Evolutionary conservation across 92 coral and sea anemone species (phyloP), one percentile per base, ranked within the genome.

Genomic region (Muricea muricata): DNA sequence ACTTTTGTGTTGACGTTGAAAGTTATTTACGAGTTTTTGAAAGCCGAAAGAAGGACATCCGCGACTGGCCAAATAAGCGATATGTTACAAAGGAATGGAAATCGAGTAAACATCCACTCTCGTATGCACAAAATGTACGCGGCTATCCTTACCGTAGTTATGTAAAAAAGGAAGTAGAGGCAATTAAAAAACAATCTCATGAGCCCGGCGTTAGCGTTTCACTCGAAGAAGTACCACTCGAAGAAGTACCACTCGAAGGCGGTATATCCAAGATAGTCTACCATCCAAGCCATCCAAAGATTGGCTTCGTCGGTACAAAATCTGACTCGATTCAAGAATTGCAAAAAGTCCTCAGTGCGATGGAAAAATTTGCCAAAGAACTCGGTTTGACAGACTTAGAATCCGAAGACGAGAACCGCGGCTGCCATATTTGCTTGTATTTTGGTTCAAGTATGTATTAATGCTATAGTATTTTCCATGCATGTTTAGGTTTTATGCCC

Each of bases 371-470:
- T 29, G 96, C 96, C 1, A 76, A 58, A 14, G 78, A 79, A 68
- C 72, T 75, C 56, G 82, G 86, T n/a, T 87, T 92, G 14, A 92
- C 96, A 23, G 82, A 90, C 71, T 78, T 84, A 12, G 31, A 34
- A 77, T 67, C 58, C 12, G 85, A 30, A 35, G 76, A 61, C 46
- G 91, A 87, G 0, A 48, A 87, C 82, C 79, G 78, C 34, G 96
- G 96, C 41, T 92, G 96, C 57, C 96, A 92, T n/a, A 72, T 92
- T 69, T 92, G 96, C 52, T 85, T 92, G 86, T 63, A 63, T 18
- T 63, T 63, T 35, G 70, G 70, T 63, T 63, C 37, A 6, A 39
- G 70, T 63, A 63, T 63, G 70, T 63, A 63, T 61, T 25, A 6
- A 61, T 61, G 29, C n/a, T n/a, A 23, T 24, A 20, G 17, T 61